phyloP scores from a whole-genome alignment of 1,140 invertebrate genomes.

The Drosophila repleta region DNA sequence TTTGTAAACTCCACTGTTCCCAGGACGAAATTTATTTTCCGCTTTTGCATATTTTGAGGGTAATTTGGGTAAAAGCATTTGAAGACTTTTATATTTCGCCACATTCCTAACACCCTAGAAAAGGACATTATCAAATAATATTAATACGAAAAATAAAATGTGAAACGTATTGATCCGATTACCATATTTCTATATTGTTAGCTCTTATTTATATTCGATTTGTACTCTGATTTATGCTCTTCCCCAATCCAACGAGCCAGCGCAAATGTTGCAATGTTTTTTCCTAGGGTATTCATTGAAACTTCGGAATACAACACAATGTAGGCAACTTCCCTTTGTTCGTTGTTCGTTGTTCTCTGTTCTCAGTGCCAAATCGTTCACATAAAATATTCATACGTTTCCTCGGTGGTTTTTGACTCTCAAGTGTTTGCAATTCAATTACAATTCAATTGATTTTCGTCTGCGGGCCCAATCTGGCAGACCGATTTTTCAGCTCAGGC shows the following conservation, averaged over 20 bases:
- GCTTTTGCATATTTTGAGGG: constrained; percentile 74
- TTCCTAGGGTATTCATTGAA: constrained; percentile 27
- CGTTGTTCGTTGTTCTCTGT: constrained; percentile 30
- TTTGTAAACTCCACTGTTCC: constrained; percentile 42
- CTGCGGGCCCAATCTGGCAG: constrained; percentile 54
- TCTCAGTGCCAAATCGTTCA: constrained; percentile 68
- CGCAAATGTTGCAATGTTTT: background rate
- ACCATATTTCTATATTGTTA: no score
- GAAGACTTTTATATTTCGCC: constrained; percentile 27
- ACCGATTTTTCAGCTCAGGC: constrained; percentile 2
- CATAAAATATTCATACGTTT: constrained; percentile 81
- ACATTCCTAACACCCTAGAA: constrained; percentile 24
- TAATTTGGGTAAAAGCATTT: constrained; percentile 68
- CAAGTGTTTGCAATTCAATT: constrained; percentile 80
- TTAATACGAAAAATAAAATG: background rate
- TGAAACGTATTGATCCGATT: background rate
- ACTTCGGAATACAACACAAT: constrained; percentile 5
- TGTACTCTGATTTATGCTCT: background rate
- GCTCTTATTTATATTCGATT: background rate
- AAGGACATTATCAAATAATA: background rate
- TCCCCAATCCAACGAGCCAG: background rate
- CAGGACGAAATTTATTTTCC: constrained; percentile 69
- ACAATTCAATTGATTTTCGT: constrained; percentile 80
- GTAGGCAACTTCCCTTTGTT: constrained; percentile 21
- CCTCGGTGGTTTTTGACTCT: constrained; percentile 72